Conservation (phyloP, 2,888 invertebrate species). For the Drosophila prolongata region DNA sequence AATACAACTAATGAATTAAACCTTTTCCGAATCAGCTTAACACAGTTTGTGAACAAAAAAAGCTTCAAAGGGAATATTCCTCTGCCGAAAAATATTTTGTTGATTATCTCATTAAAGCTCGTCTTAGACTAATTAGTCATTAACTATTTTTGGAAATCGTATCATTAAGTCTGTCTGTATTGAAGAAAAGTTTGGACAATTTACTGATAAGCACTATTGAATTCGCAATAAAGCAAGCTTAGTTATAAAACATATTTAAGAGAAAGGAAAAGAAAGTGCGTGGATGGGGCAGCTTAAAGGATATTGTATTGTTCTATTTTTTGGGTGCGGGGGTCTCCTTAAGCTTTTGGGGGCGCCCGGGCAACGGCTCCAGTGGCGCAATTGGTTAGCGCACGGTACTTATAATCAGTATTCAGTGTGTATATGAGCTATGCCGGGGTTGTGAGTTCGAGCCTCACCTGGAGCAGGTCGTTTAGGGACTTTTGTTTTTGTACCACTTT, state of each 20-base stretch:
- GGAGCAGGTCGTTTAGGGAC: slow-evolving; percentile 13
- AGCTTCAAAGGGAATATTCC: no score
- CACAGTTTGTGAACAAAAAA: no score
- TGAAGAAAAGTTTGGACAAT: not conserved
- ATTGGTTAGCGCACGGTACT: slow-evolving; percentile 99
- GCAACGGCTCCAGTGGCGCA: slow-evolving; percentile 97
- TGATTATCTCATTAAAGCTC: not conserved
- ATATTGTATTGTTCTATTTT: slow-evolving; percentile 25
- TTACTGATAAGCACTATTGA: not conserved
- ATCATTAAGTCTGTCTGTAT: not conserved
- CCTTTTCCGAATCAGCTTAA: no score
- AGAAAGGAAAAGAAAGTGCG: not conserved
- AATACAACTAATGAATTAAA: no score
- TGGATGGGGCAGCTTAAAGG: slow-evolving; percentile 17
- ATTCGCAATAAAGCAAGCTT: no score
- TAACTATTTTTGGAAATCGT: not conserved
- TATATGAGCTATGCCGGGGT: slow-evolving; percentile 98
- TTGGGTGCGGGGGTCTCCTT: slow-evolving; percentile 41
- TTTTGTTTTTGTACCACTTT: slow-evolving; percentile 3
- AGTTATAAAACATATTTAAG: not conserved
- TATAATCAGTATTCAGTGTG: slow-evolving; percentile 95
- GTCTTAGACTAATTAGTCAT: not conserved
- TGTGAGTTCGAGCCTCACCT: slow-evolving; percentile 96
- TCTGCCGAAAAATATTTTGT: no score
- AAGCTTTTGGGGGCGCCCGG: slow-evolving; percentile 62